Conservation (phyloP, 2,888 invertebrate species). For the Thymelicus sylvestris region DNA sequence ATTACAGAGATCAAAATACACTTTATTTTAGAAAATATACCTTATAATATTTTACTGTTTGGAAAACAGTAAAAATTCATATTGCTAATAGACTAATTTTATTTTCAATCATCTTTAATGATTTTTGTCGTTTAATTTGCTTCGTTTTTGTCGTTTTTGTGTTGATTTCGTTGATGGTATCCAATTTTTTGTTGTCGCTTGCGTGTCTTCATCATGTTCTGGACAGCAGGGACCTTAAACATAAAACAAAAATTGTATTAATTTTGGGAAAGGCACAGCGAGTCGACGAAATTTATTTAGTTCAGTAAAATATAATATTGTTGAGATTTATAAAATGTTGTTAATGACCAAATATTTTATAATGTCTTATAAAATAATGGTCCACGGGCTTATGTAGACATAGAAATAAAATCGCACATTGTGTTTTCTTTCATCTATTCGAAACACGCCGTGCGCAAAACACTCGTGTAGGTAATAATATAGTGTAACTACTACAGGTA, state of each 20-base stretch:
- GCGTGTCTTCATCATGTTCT: slow-evolving; percentile 48
- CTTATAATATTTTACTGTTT: slow-evolving; percentile 33
- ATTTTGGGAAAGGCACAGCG: too few relatives aligned
- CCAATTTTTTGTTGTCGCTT: slow-evolving; percentile 50
- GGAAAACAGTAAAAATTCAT: slow-evolving; percentile 36
- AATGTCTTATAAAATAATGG: too few relatives aligned
- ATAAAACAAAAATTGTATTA: slow-evolving; percentile 40
- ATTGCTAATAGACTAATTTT: slow-evolving; percentile 31
- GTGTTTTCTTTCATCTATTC: too few relatives aligned
- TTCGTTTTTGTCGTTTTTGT: slow-evolving; percentile 26
- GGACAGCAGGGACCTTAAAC: slow-evolving; percentile 61
- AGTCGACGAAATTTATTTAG: too few relatives aligned
- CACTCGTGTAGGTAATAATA: too few relatives aligned
- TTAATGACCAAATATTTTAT: too few relatives aligned
- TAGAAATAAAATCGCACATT: too few relatives aligned
- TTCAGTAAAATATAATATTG: too few relatives aligned
- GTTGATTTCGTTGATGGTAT: slow-evolving; percentile 42
- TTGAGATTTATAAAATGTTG: too few relatives aligned
- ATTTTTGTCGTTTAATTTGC: slow-evolving; percentile 27
- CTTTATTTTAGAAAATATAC: slow-evolving; percentile 46
- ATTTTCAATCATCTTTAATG: slow-evolving; percentile 30
- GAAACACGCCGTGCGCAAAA: slow-evolving; percentile 12
- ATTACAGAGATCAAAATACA: slow-evolving; percentile 79
- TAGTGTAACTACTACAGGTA: too few relatives aligned
- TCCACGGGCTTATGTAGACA: too few relatives aligned